A percentile compares a stretch with the other conserved stretches of the same genome.
These are phyloP conservation scores for Capra hircus DNA, from an alignment of 2,113 vertebrate species.

Conservation along the genomic window DNA sequence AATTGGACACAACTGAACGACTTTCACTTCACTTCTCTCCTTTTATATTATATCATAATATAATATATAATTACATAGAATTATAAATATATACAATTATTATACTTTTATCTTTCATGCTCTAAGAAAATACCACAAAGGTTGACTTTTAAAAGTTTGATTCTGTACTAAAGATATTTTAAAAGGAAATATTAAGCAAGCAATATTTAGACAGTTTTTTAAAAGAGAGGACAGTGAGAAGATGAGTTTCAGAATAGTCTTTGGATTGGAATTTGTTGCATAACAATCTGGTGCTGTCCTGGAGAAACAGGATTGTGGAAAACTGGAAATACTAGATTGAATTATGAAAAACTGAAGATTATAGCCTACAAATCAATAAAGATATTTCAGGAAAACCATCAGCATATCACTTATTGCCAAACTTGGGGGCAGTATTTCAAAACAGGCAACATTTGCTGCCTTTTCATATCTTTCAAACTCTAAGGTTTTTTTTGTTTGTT, in stretches of 20 bases:
- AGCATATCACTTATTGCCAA: not conserved
- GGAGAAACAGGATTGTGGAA: not conserved
- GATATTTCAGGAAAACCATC: not conserved
- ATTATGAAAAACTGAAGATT: not conserved
- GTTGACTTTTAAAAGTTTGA: not conserved
- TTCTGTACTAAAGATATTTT: not conserved
- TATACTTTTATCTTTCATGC: not conserved
- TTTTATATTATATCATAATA: not conserved
- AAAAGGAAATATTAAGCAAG: not conserved
- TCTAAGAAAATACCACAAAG: not conserved
- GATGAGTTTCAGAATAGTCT: not conserved
- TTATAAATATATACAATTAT: not conserved
- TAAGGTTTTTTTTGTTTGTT: not conserved
- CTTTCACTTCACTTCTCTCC: not conserved
- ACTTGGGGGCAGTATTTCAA: not conserved
- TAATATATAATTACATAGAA: not conserved
- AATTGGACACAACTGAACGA: not conserved
- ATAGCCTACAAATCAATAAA: not conserved
- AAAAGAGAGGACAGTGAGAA: not conserved
- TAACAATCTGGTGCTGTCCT: not conserved
- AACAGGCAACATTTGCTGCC: not conserved
- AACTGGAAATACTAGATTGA: not conserved
- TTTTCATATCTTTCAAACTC: not conserved
- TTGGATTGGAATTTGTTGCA: not conserved
- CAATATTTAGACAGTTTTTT: not conserved